Evolutionary conservation across 92 coral and sea anemone species (phyloP).

Genomic region (Plumapathes pennacea): DNA sequence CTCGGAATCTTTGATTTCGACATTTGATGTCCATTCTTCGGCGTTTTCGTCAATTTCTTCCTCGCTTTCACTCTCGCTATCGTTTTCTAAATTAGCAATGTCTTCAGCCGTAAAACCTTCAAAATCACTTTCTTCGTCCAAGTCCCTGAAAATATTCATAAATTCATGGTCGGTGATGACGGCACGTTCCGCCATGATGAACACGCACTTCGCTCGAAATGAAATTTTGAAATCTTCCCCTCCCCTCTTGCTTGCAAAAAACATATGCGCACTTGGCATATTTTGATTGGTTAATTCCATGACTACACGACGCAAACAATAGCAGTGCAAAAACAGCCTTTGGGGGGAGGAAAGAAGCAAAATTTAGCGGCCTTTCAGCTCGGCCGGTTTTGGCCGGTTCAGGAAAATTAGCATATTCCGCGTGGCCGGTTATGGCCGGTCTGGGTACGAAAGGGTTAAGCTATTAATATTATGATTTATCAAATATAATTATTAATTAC

Average conservation of each 20-base stretch:
- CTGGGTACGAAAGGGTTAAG: slow-evolving; percentile 18
- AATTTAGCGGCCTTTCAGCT: background rate
- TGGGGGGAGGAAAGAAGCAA: slow-evolving; percentile 8
- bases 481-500: too few species aligned
- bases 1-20: background rate
- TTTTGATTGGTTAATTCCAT: slow-evolving; percentile 7
- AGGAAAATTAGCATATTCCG: slow-evolving; percentile 6
- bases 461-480: too few species aligned
- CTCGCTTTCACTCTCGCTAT: slow-evolving; percentile 5
- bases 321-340: slow-evolving; percentile 2
- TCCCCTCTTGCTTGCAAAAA: slow-evolving; percentile 2
- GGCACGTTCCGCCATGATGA: slow-evolving; percentile 7
- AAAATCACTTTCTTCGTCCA: slow-evolving; percentile 23
- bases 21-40: too few species aligned
- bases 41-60: slow-evolving; percentile 11
- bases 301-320: background rate
- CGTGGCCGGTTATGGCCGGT: slow-evolving; percentile 3
- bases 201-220: background rate
- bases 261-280: slow-evolving; percentile 2
- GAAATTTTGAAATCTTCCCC: slow-evolving; percentile 4
- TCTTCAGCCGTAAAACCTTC: slow-evolving; percentile 19
- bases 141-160: slow-evolving; percentile 9
- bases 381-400: slow-evolving; percentile 5
- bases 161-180: slow-evolving; percentile 7
- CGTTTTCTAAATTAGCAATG: too few species aligned